These are phyloP conservation scores for Xerus inauris DNA, from an alignment of 2,113 vertebrate genomes.

Conservation along the genomic window DNA sequence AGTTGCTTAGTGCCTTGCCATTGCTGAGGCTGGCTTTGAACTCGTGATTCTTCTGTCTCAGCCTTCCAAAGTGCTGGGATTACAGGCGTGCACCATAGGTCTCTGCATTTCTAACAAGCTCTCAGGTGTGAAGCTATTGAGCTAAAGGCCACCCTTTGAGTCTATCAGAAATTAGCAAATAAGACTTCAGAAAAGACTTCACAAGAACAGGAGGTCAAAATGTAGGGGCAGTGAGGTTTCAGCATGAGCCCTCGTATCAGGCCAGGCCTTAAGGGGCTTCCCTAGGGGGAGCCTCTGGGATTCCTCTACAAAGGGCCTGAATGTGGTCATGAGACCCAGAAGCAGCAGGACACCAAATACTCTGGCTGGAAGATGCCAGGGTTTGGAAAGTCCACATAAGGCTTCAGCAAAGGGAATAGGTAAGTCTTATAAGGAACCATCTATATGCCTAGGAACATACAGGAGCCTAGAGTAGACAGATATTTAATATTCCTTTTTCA, in stretches of 20 bases:
- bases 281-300: not conserved
- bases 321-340: not conserved
- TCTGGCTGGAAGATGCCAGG: not conserved
- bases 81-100: no score
- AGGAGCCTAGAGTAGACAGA: not conserved
- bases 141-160: not conserved
- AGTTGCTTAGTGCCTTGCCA: no score
- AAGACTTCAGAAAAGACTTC: not conserved
- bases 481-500: not conserved
- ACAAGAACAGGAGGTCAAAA: not conserved
- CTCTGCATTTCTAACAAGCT: not conserved
- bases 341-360: not conserved
- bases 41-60: no score
- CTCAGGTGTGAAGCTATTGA: no score
- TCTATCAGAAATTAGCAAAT: not conserved
- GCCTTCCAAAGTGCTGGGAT: no score
- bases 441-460: not conserved
- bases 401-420: slow-evolving; percentile 40
- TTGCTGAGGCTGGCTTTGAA: no score
- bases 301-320: not conserved
- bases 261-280: not conserved
- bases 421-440: slow-evolving; percentile 51
- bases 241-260: not conserved
- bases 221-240: not conserved
- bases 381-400: not conserved